Evolutionary conservation across 2,797 vertebrate genomes (phyloP).

Genomic region (Crax fasciolata): DNA sequence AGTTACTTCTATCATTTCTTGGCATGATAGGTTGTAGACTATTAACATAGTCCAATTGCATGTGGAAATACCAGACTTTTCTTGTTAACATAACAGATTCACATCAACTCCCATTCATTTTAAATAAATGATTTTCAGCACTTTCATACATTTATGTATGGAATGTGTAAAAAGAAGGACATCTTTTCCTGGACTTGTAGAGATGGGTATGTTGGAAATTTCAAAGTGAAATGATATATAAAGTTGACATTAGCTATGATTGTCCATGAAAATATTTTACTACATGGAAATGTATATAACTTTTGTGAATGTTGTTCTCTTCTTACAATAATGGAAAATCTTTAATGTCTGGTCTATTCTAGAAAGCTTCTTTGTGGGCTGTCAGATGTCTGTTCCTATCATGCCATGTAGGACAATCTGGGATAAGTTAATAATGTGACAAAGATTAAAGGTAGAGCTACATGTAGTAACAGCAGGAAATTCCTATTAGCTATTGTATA

Average conservation of each 20-base stretch:
- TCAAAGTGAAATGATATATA: background rate
- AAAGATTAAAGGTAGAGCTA: background rate
- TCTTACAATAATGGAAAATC: background rate
- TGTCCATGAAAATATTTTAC: background rate
- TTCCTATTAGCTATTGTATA: slow-evolving; percentile 8
- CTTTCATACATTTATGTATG: background rate
- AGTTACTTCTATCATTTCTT: slow-evolving; percentile 22
- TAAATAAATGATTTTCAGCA: background rate
- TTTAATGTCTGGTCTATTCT: background rate
- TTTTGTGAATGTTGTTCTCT: background rate
- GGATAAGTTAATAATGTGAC: slow-evolving; percentile 6
- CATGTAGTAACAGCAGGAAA: background rate
- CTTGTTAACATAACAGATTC: slow-evolving; percentile 2
- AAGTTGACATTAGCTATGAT: background rate
- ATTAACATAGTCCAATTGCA: background rate
- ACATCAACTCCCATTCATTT: background rate
- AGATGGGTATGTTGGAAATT: background rate
- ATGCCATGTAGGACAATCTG: background rate
- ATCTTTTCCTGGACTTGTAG: background rate
- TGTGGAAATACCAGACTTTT: slow-evolving; percentile 10
- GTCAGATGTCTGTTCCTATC: background rate
- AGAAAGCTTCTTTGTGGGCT: background rate
- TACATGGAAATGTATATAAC: background rate
- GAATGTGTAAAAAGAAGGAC: background rate
- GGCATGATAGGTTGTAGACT: background rate